phyloP scores from a whole-genome alignment of 2,113 vertebrate genomes.

The Forbesichthys agassizii region DNA sequence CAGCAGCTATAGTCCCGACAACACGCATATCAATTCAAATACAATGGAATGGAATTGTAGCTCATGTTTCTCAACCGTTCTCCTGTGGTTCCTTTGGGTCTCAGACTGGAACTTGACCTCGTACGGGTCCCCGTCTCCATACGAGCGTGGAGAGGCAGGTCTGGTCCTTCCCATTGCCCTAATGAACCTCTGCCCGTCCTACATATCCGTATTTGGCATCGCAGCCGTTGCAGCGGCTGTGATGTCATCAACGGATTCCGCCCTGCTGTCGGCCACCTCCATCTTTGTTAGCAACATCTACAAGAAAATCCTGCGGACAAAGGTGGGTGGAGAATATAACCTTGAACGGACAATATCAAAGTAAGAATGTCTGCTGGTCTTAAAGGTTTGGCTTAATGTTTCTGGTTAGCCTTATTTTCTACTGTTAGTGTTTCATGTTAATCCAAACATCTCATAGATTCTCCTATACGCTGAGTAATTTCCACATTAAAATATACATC shows the following conservation, averaged over 20 bases:
- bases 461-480: too few relatives aligned
- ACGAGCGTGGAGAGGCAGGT: slow-evolving; percentile 41
- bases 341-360: background rate
- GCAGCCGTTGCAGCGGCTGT: slow-evolving; percentile 69
- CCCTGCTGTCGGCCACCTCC: slow-evolving; percentile 64
- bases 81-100: too few relatives aligned
- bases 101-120: slow-evolving; percentile 65
- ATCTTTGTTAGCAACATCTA: slow-evolving; percentile 64
- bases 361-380: background rate
- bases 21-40: background rate
- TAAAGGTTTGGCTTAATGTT: background rate
- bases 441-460: too few relatives aligned
- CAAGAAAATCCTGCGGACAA: slow-evolving; percentile 58
- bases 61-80: too few relatives aligned
- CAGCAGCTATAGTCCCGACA: too few relatives aligned
- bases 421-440: too few relatives aligned
- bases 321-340: background rate
- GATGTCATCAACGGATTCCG: slow-evolving; percentile 70
- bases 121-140: slow-evolving; percentile 45
- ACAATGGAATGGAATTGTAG: background rate
- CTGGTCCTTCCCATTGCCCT: slow-evolving; percentile 54
- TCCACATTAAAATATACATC: too few relatives aligned
- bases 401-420: too few relatives aligned
- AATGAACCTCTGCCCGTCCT: slow-evolving; percentile 52
- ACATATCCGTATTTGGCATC: slow-evolving; percentile 53